Evolutionary conservation across 2,113 vertebrate species (phyloP).

Genomic region (Xiphophorus hellerii): DNA sequence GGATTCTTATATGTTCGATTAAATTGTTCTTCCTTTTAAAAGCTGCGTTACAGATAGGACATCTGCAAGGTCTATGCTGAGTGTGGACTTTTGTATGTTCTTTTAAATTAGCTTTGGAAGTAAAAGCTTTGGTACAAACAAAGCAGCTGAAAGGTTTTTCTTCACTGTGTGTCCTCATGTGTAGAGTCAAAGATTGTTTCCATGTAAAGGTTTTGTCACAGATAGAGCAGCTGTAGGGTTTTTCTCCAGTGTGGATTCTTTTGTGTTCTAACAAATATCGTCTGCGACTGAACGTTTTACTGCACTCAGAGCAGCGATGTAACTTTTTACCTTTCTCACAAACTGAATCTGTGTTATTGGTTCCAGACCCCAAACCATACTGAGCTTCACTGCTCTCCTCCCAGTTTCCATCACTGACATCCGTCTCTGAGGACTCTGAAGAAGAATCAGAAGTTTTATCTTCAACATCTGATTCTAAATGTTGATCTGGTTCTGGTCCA

Average conservation of each 20-base stretch:
- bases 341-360: neutral
- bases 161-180: no score
- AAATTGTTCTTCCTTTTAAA: neutral
- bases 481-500: neutral
- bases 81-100: neutral
- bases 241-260: neutral
- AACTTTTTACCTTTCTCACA: neutral
- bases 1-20: neutral
- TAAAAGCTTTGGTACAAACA: neutral
- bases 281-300: neutral
- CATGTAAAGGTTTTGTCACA: no score
- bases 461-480: neutral
- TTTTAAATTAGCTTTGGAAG: neutral
- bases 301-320: slow-evolving; percentile 1
- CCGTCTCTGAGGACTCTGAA: neutral
- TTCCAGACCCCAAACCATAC: neutral
- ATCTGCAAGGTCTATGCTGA: neutral
- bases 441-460: neutral
- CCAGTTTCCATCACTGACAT: neutral
- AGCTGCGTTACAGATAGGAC: neutral
- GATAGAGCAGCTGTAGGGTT: no score
- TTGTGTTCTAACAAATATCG: neutral
- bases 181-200: no score
- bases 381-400: neutral
- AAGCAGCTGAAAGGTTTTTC: no score